A percentile compares a stretch with the other conserved stretches of the same genome.
phyloP scores from a whole-genome alignment of 2,797 vertebrate genomes.

The Nyctalus aviator region DNA sequence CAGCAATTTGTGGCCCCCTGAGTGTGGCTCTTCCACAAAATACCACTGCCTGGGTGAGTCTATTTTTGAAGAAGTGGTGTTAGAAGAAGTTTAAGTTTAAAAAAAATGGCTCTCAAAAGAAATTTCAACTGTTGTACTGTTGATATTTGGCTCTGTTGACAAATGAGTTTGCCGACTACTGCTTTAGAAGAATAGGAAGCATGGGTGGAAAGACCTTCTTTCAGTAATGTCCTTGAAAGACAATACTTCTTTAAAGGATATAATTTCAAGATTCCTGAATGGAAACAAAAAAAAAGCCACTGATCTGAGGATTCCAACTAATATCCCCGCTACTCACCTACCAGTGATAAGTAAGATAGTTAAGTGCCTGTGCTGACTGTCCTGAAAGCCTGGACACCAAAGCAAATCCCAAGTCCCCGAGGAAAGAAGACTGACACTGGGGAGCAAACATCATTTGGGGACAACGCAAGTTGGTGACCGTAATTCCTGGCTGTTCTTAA shows the following conservation, averaged over 20 bases:
- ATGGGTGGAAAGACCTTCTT: background rate
- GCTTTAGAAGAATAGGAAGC: background rate
- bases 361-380: background rate
- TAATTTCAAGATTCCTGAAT: background rate
- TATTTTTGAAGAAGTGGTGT: too few relatives aligned
- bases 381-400: background rate
- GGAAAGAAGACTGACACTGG: background rate
- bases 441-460: background rate
- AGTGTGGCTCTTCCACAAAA: too few relatives aligned
- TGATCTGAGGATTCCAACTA: background rate
- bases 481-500: background rate
- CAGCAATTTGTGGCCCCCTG: too few relatives aligned
- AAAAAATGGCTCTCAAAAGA: too few relatives aligned
- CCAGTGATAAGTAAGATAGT: background rate
- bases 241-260: background rate
- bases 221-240: background rate
- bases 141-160: too few relatives aligned
- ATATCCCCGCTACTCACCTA: background rate
- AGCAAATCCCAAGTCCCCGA: background rate
- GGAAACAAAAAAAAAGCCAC: background rate
- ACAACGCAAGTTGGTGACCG: background rate
- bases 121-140: too few relatives aligned
- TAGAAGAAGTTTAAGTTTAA: too few relatives aligned
- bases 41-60: too few relatives aligned
- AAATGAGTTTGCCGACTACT: too few relatives aligned